Conservation (phyloP, 2,888 invertebrate genomes). For the Linnaemya vulpina region DNA sequence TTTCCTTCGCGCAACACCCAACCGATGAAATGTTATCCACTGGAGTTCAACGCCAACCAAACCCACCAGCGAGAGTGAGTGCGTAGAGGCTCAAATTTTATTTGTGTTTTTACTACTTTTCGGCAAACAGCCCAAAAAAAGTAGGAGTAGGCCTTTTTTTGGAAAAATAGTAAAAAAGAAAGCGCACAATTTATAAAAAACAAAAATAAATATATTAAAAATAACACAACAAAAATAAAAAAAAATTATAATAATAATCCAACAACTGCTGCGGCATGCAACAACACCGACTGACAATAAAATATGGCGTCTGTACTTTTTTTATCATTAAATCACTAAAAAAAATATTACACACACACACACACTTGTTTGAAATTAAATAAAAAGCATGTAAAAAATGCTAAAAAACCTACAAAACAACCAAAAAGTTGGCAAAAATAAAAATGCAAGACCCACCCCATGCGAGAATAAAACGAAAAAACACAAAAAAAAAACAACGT, state of each 20-base stretch:
- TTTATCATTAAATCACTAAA: conserved; percentile 63
- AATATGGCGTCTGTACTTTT: conserved; percentile 70
- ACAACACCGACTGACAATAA: conserved; percentile 71
- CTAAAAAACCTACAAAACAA: conserved; percentile 56
- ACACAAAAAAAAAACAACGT: conserved; percentile 45
- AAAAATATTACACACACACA: conserved; percentile 18
- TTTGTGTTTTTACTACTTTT: conserved; percentile 40
- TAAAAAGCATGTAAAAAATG: conserved; percentile 32
- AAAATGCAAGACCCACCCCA: conserved; percentile 72
- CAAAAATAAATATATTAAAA: conserved; percentile 60
- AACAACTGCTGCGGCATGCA: conserved; percentile 58
- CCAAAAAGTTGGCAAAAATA: conserved; percentile 68
- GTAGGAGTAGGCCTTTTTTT: conserved; percentile 71
- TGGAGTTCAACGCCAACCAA: conserved; percentile 5
- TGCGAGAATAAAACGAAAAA: conserved; percentile 64
- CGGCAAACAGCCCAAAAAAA: conserved; percentile 61
- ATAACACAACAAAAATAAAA: conserved; percentile 68
- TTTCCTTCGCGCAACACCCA: conserved; percentile 45
- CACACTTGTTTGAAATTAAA: conserved; percentile 47
- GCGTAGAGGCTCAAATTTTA: conserved; percentile 4
- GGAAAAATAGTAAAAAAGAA: conserved; percentile 25
- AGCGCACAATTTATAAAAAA: conserved; percentile 21
- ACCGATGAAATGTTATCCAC: conserved; percentile 12
- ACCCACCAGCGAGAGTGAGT: conserved; percentile 27
- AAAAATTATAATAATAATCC: conserved; percentile 70